phyloP scores from a whole-genome alignment of 2,888 invertebrate species.

The Dicyrtoma fusca region DNA sequence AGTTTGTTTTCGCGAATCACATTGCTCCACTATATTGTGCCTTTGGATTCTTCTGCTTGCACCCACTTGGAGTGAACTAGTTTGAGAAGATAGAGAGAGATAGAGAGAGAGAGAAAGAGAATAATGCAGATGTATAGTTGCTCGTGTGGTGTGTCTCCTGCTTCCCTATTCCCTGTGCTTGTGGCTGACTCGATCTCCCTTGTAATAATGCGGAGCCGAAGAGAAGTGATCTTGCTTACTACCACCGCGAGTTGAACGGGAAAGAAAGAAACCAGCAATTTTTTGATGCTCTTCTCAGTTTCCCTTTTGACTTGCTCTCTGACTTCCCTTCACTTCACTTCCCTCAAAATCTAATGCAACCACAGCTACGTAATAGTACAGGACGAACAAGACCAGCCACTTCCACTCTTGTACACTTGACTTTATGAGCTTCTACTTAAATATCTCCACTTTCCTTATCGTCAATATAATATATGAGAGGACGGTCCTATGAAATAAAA shows the following conservation, averaged over 20 bases:
- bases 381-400: not conserved
- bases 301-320: conserved; percentile 21
- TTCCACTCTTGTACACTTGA: not conserved
- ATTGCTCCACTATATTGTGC: not conserved
- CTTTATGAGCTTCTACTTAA: not conserved
- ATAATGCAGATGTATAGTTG: not conserved
- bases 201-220: not conserved
- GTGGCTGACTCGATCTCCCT: not conserved
- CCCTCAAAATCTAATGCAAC: not conserved
- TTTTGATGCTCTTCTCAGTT: conserved; percentile 6
- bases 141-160: conserved; percentile 10
- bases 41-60: conserved; percentile 6
- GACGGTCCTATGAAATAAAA: too few relatives aligned
- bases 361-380: not conserved
- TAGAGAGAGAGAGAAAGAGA: too few relatives aligned
- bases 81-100: not conserved
- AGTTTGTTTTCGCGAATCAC: conserved; percentile 8
- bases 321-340: not conserved
- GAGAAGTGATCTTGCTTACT: not conserved
- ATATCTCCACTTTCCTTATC: too few relatives aligned
- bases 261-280: conserved; percentile 23
- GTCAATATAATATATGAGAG: too few relatives aligned
- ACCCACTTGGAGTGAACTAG: conserved; percentile 15
- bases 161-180: not conserved
- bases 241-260: not conserved